Evolutionary conservation across 1,140 invertebrate species (phyloP).

Genomic region (Zaprionus camerounensis): DNA sequence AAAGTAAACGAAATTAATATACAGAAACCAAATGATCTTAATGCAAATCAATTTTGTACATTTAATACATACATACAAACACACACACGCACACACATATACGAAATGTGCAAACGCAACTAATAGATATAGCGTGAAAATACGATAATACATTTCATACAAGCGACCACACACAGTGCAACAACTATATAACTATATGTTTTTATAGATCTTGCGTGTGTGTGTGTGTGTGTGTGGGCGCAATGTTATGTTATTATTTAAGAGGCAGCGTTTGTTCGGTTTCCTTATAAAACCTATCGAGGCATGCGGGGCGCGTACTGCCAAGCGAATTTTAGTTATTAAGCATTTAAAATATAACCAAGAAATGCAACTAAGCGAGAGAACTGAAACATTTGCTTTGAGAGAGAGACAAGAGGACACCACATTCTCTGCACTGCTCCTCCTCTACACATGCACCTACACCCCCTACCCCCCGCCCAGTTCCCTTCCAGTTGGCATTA

Average conservation of each 20-base stretch:
- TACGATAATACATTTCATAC: constrained; percentile 27
- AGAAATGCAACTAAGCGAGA: constrained; percentile 36
- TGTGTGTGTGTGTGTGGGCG: constrained; percentile 36
- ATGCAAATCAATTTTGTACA: constrained; percentile 67
- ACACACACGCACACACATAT: constrained; percentile 28
- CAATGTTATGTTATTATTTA: constrained; percentile 55
- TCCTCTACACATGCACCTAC: constrained; percentile 15
- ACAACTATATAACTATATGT: constrained; percentile 18
- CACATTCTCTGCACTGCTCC: constrained; percentile 44
- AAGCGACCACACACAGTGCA: constrained; percentile 13
- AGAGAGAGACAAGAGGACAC: constrained; percentile 14
- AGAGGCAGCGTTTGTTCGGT: constrained; percentile 49
- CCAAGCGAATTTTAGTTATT: constrained; percentile 75
- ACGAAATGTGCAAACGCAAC: constrained; percentile 1
- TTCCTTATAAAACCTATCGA: constrained; percentile 57
- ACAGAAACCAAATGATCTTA: constrained; percentile 77
- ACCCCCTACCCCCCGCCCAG: constrained; percentile 9
- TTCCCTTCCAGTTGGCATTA: constrained; percentile 6
- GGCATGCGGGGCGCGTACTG: constrained; percentile 64
- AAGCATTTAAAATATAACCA: constrained; percentile 64
- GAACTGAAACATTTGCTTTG: constrained; percentile 42
- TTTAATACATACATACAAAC: constrained; percentile 45
- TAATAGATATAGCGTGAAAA: constrained; percentile 12
- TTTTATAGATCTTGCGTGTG: constrained; percentile 46
- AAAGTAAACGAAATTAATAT: constrained; percentile 71